These are phyloP conservation scores for Oxyteleia sp. DNA, from an alignment of 2,888 invertebrate species.

Conservation along the genomic window DNA sequence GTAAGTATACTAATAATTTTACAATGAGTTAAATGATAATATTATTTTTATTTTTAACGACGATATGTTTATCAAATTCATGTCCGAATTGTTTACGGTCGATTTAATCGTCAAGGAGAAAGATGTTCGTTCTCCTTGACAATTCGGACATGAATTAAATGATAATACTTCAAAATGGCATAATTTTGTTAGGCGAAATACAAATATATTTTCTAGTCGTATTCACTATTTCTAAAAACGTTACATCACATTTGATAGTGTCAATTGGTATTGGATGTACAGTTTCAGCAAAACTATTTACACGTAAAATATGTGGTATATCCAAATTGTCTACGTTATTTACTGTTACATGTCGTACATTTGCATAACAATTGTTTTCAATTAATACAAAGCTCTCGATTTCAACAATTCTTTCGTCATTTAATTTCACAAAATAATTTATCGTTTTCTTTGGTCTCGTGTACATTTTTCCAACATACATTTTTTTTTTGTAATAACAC, in stretches of 20 bases:
- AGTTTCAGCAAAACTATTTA: background rate
- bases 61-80: too few relatives aligned
- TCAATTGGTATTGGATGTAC: background rate
- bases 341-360: background rate
- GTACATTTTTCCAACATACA: constrained; percentile 9
- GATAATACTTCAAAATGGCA: constrained; percentile 14
- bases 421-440: background rate
- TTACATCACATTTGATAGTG: too few relatives aligned
- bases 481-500: too few relatives aligned
- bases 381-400: background rate
- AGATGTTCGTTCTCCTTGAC: too few relatives aligned
- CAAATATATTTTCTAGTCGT: background rate
- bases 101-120: too few relatives aligned
- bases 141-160: too few relatives aligned
- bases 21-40: too few relatives aligned
- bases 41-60: too few relatives aligned
- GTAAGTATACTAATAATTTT: too few relatives aligned
- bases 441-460: constrained; percentile 5
- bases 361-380: background rate
- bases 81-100: too few relatives aligned
- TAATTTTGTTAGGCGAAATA: constrained; percentile 1
- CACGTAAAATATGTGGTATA: background rate
- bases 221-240: background rate
- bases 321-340: background rate
- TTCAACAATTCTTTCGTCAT: constrained; percentile 1